phyloP scores from a whole-genome alignment of 2,113 vertebrate species.

The Willisornis vidua region DNA sequence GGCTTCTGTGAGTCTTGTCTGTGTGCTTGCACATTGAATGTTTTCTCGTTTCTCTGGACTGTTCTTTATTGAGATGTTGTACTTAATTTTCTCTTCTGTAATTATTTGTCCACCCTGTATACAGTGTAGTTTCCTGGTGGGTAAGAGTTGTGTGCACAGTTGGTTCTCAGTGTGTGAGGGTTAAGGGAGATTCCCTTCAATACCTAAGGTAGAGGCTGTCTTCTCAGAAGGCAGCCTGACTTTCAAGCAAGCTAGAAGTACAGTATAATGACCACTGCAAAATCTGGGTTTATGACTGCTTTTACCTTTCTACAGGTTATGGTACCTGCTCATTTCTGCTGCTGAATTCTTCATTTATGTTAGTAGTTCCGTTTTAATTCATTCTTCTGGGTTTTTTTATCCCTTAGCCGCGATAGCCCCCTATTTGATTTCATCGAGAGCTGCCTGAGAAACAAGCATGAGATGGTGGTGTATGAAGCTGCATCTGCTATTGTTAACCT shows the following conservation, averaged over 20 bases:
- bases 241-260: neutral
- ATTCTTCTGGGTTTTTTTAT: neutral
- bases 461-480: slow-evolving; percentile 86
- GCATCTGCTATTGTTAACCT: slow-evolving; percentile 82
- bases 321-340: neutral
- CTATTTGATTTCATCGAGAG: slow-evolving; percentile 84
- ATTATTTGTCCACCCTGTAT: neutral
- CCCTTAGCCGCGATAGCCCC: slow-evolving; percentile 76
- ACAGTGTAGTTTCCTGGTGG: neutral
- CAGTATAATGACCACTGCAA: neutral
- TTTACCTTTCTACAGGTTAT: neutral
- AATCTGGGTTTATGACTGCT: neutral
- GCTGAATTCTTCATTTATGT: neutral
- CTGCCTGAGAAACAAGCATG: slow-evolving; percentile 83
- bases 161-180: neutral
- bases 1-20: neutral
- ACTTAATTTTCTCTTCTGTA: neutral
- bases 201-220: neutral
- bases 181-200: neutral
- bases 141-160: neutral
- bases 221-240: neutral
- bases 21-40: neutral
- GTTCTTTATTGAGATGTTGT: neutral
- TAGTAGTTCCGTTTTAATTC: neutral
- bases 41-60: neutral